phyloP scores from a whole-genome alignment of 2,888 invertebrate genomes.

The Plemyria rubiginata region DNA sequence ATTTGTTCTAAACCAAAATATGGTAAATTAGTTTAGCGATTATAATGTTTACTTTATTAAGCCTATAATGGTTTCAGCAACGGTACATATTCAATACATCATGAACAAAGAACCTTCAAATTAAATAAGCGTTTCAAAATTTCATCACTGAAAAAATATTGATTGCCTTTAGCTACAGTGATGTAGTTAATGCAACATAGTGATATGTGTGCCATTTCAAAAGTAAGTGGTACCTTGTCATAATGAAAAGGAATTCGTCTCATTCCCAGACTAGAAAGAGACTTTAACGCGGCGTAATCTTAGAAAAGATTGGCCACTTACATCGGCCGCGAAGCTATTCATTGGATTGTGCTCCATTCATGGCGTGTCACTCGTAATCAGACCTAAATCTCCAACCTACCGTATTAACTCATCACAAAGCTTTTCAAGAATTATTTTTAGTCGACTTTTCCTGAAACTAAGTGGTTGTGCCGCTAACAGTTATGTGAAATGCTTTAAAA shows the following conservation, averaged over 20 bases:
- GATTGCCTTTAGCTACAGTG: no score
- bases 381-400: conserved; percentile 54
- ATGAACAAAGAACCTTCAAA: no score
- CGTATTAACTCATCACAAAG: conserved; percentile 55
- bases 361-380: conserved; percentile 54
- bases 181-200: no score
- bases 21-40: no score
- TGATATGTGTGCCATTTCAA: not conserved
- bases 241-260: conserved; percentile 4
- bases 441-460: conserved; percentile 1
- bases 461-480: not conserved
- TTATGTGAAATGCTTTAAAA: not conserved
- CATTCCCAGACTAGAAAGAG: conserved; percentile 39
- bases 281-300: conserved; percentile 62
- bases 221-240: not conserved
- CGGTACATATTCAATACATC: no score
- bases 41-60: no score
- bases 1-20: no score
- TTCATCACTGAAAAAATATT: no score
- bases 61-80: no score
- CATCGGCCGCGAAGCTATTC: conserved; percentile 56
- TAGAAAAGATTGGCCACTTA: conserved; percentile 63
- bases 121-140: no score
- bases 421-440: conserved; percentile 14
- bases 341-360: conserved; percentile 64